These are phyloP conservation scores for Dermatemys mawii DNA, from an alignment of 2,113 vertebrate genomes.

Conservation along the genomic window DNA sequence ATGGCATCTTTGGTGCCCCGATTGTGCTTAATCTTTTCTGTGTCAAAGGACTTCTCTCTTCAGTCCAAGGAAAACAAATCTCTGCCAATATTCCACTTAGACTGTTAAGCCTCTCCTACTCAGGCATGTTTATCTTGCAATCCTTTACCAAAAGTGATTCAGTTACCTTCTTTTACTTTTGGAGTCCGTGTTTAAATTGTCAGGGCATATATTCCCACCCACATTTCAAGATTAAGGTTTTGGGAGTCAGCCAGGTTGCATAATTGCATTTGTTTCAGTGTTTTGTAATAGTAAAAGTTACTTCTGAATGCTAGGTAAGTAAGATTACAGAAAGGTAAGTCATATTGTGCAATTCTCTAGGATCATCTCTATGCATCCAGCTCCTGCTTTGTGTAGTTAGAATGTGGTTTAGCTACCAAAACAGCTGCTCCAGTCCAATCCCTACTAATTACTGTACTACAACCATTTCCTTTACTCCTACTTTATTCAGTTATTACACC, in stretches of 20 bases:
- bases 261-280: not conserved
- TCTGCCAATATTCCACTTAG: not conserved
- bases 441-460: no score
- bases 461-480: accelerated
- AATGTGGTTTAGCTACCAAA: accelerated
- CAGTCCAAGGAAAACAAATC: no score
- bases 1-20: no score
- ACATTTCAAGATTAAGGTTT: not conserved
- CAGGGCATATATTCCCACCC: accelerated
- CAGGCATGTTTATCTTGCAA: not conserved
- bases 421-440: not conserved
- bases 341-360: accelerated
- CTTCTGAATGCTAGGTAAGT: accelerated
- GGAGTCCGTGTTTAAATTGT: not conserved
- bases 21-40: no score
- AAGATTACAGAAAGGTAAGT: not conserved
- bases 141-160: not conserved
- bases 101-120: not conserved
- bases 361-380: accelerated
- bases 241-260: not conserved
- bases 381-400: accelerated
- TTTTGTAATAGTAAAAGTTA: not conserved
- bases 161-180: not conserved
- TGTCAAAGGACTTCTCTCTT: no score
- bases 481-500: not conserved